Evolutionary conservation across 2,888 invertebrate genomes (phyloP).

Genomic region (Cryptosula pallasiana): DNA sequence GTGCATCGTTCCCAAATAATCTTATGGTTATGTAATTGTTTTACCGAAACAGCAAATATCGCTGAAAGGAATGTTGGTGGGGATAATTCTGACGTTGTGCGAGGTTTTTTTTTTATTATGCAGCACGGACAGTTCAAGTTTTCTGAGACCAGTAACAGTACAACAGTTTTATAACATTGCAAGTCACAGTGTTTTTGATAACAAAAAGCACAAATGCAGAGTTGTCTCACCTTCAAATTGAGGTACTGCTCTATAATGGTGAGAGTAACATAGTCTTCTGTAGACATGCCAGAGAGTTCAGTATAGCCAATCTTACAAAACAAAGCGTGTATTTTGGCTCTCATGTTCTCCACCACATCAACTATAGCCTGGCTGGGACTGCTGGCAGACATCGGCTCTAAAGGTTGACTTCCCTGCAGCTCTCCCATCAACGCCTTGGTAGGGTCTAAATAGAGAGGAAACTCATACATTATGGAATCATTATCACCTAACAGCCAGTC

Average conservation of each 20-base stretch:
- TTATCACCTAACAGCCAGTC: too few species aligned
- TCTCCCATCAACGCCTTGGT: constrained; percentile 43
- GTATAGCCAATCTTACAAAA: constrained; percentile 52
- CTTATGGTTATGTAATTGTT: too few species aligned
- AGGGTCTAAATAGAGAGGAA: constrained; percentile 33
- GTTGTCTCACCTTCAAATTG: constrained; percentile 48
- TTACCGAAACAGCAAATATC: not conserved
- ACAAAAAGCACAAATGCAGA: too few species aligned
- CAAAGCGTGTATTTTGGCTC: constrained; percentile 52
- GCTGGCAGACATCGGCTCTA: constrained; percentile 43
- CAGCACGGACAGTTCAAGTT: too few species aligned
- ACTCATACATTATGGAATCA: too few species aligned
- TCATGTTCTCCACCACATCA: constrained; percentile 52
- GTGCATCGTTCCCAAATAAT: not conserved
- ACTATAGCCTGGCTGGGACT: constrained; percentile 50
- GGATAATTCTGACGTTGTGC: too few species aligned
- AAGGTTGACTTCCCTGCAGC: constrained; percentile 42
- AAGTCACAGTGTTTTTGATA: too few species aligned
- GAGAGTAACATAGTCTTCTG: constrained; percentile 51
- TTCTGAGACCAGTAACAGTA: too few species aligned
- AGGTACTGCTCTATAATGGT: constrained; percentile 53
- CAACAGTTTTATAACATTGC: too few species aligned
- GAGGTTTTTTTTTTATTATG: too few species aligned
- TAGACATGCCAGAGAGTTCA: constrained; percentile 48
- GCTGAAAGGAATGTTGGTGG: not conserved